A percentile compares a stretch with the other conserved stretches of the same genome.
phyloP scores from a whole-genome alignment of 2,888 invertebrate species.

The Cheilosia pagana region DNA sequence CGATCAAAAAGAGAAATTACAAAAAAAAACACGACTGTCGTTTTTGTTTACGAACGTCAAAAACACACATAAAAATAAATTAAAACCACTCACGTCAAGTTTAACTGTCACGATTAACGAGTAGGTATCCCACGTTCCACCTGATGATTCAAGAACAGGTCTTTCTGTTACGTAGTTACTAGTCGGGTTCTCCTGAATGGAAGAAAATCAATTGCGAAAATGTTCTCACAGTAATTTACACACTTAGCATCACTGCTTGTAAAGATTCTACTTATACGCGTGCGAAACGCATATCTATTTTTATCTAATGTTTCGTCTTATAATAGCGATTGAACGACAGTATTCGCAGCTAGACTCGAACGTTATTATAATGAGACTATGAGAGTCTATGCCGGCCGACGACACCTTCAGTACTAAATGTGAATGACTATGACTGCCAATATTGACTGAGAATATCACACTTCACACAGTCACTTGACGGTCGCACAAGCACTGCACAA shows the following conservation, averaged over 20 bases:
- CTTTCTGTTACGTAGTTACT: slow-evolving; percentile 23
- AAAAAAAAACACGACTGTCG: not conserved
- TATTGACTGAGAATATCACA: too few relatives aligned
- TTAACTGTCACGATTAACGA: slow-evolving; percentile 10
- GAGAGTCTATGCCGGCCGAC: not conserved
- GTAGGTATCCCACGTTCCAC: slow-evolving; percentile 49
- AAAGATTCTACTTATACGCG: too few relatives aligned
- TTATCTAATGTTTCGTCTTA: not conserved
- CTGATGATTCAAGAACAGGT: slow-evolving; percentile 68
- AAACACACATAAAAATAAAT: not conserved
- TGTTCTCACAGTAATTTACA: not conserved
- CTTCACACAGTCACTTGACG: too few relatives aligned
- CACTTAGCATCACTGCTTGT: too few relatives aligned
- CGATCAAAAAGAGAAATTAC: not conserved
- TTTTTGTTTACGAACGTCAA: slow-evolving; percentile 1
- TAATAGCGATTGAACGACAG: not conserved
- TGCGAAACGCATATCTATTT: not conserved
- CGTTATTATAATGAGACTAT: not conserved
- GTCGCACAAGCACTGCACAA: too few relatives aligned
- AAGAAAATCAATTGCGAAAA: slow-evolving; percentile 12
- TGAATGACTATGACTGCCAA: too few relatives aligned
- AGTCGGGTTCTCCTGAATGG: slow-evolving; percentile 37
- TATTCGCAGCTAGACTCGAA: not conserved
- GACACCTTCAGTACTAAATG: not conserved
- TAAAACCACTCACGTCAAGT: slow-evolving; percentile 34